These are phyloP conservation scores for Gobio occitaniae DNA, from an alignment of 2,797 vertebrate genomes.

Conservation along the genomic window DNA sequence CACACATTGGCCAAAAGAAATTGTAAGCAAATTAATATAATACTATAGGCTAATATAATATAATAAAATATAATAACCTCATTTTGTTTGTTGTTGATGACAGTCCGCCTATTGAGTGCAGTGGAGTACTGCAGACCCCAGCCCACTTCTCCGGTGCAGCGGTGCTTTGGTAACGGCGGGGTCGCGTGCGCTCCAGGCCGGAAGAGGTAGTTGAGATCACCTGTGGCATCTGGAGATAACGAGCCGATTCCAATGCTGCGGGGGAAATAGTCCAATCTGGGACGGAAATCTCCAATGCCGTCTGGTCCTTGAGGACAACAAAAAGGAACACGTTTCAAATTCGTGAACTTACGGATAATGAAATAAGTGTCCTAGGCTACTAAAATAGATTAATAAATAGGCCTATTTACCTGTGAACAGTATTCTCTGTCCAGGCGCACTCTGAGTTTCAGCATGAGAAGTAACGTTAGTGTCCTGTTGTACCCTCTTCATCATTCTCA, in stretches of 20 bases:
- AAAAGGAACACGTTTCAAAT: neutral
- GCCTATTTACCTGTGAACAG: slow-evolving; percentile 79
- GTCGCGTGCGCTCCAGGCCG: slow-evolving; percentile 59
- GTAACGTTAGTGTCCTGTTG: neutral
- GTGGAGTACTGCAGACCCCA: slow-evolving; percentile 75
- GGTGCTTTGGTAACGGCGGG: slow-evolving; percentile 60
- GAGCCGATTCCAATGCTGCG: slow-evolving; percentile 68
- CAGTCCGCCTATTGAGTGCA: slow-evolving; percentile 69
- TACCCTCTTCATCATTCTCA: neutral
- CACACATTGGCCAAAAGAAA: too few species aligned
- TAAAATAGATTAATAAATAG: neutral
- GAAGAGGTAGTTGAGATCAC: slow-evolving; percentile 76
- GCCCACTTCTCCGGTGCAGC: slow-evolving; percentile 72
- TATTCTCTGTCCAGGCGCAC: slow-evolving; percentile 71
- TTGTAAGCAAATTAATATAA: too few species aligned
- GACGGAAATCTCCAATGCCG: slow-evolving; percentile 75
- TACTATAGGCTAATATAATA: too few species aligned
- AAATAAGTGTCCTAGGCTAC: neutral
- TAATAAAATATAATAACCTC: slow-evolving; percentile 69
- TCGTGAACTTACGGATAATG: neutral
- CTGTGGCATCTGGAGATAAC: slow-evolving; percentile 69
- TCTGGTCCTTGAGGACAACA: slow-evolving; percentile 75
- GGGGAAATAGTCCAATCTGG: slow-evolving; percentile 69
- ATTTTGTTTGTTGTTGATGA: slow-evolving; percentile 75
- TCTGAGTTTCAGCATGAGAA: neutral